Conservation (phyloP, 2,888 invertebrate genomes). For the Cacoxenus indagator region DNA sequence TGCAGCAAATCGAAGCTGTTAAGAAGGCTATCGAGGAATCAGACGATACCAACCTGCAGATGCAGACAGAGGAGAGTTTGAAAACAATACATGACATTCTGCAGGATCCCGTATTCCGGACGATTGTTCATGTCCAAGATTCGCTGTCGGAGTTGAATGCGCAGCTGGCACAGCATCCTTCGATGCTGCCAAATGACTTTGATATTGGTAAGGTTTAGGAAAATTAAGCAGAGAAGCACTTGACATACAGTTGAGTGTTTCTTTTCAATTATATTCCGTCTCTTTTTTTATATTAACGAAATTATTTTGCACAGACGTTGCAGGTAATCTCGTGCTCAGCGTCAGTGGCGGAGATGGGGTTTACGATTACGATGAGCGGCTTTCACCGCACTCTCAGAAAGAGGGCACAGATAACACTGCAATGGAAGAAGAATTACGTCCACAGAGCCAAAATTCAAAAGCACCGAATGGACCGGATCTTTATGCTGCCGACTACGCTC, state of each 20-base stretch:
- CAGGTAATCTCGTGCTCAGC: conserved; percentile 80
- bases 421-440: conserved; percentile 72
- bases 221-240: too few relatives aligned
- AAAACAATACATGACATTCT: conserved; percentile 85
- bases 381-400: conserved; percentile 74
- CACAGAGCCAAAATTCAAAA: conserved; percentile 74
- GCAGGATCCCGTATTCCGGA: conserved; percentile 91
- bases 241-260: too few relatives aligned
- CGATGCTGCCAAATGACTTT: conserved; percentile 92
- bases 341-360: conserved; percentile 75
- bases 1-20: conserved; percentile 89
- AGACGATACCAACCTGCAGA: conserved; percentile 85
- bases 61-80: conserved; percentile 81
- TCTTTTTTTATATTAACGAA: too few relatives aligned
- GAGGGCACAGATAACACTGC: conserved; percentile 76
- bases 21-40: conserved; percentile 88
- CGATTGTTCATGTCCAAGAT: conserved; percentile 92
- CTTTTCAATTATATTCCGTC: too few relatives aligned
- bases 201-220: too few relatives aligned
- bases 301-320: too few relatives aligned
- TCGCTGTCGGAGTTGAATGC: conserved; percentile 89
- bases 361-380: conserved; percentile 79
- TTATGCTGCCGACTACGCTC: conserved; percentile 92
- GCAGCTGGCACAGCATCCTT: conserved; percentile 91
- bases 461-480: conserved; percentile 78